These are phyloP conservation scores for Apis florea DNA, from an alignment of 1,140 invertebrate genomes.

Conservation along the genomic window DNA sequence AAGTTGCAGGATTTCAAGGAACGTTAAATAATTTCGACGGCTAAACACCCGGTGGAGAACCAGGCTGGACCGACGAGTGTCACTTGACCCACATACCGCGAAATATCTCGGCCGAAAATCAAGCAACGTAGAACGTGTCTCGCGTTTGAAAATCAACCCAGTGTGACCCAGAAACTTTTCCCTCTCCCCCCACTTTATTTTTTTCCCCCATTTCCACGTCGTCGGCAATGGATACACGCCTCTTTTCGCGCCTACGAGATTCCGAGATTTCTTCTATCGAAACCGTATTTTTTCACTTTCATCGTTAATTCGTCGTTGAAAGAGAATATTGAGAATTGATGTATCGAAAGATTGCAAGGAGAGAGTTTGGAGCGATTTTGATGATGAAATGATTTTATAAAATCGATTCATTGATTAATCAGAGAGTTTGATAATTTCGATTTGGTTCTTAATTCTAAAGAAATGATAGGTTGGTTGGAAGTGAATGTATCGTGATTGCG, in stretches of 20 bases:
- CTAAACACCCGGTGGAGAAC: constrained; percentile 12
- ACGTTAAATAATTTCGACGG: constrained; percentile 39
- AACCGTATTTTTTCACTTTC: constrained; percentile 49
- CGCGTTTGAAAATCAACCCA: constrained; percentile 14
- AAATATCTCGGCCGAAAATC: constrained; percentile 30
- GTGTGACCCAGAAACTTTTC: constrained; percentile 41
- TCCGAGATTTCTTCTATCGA: constrained; percentile 53
- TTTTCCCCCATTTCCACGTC: background rate
- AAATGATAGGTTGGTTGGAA: no score
- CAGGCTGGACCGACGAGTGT: background rate
- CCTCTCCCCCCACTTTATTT: no score
- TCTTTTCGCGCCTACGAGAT: background rate
- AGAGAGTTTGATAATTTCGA: no score
- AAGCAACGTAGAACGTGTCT: constrained; percentile 30
- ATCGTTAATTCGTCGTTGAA: constrained; percentile 14
- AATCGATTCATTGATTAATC: no score
- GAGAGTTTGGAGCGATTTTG: no score
- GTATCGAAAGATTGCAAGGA: no score
- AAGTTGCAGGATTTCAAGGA: background rate
- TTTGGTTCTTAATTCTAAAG: no score
- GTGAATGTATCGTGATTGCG: no score
- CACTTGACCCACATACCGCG: constrained; percentile 30
- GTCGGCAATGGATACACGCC: background rate
- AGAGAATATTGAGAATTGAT: background rate
- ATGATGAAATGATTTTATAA: no score